These are phyloP conservation scores for Nineta flava DNA, from an alignment of 2,888 invertebrate species.

Conservation along the genomic window DNA sequence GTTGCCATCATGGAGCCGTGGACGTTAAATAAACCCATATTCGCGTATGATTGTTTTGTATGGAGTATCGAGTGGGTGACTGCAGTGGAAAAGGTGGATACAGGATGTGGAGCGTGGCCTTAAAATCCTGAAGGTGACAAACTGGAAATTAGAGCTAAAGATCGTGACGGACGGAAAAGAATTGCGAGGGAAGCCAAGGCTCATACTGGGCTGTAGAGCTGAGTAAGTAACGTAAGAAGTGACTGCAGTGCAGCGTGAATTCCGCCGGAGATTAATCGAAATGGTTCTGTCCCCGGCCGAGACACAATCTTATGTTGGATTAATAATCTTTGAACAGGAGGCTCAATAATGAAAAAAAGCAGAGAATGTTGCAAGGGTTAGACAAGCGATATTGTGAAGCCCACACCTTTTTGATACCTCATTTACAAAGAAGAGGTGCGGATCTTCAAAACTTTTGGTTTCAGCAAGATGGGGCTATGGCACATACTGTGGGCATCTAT, in stretches of 20 bases:
- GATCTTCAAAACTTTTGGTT: background rate
- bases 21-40: conserved; percentile 8
- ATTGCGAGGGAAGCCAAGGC: no score
- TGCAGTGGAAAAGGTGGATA: no score
- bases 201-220: no score
- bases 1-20: conserved; percentile 8
- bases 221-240: no score
- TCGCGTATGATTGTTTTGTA: background rate
- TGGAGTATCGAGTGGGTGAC: background rate
- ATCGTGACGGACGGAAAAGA: no score
- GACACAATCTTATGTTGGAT: background rate
- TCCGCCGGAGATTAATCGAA: background rate
- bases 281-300: background rate
- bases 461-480: background rate
- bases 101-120: no score
- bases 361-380: background rate
- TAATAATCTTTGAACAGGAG: no score
- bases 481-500: background rate
- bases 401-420: background rate
- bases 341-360: background rate
- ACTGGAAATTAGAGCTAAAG: no score
- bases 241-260: background rate
- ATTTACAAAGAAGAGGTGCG: background rate
- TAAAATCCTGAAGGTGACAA: no score
- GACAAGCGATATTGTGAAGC: background rate